Conservation (phyloP, 2,113 vertebrate species). For the Ammodytes marinus region DNA sequence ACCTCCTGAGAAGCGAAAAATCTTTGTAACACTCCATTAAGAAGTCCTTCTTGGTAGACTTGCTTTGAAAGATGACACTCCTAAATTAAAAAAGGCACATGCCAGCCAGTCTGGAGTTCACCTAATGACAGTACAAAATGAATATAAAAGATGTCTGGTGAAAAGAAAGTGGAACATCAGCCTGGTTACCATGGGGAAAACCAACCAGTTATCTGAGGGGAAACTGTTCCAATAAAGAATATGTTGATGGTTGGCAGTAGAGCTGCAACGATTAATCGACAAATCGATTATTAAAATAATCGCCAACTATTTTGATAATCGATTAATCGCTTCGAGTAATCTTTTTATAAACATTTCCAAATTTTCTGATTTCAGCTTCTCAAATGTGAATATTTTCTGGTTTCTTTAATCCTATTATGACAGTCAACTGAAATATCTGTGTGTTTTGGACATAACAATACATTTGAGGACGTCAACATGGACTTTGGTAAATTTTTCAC, state of each 20-base stretch:
- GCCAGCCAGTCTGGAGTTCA: slow-evolving; percentile 34
- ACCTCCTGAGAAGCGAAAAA: slow-evolving; percentile 32
- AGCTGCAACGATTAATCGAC: no score
- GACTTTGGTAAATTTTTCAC: no score
- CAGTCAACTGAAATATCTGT: no score
- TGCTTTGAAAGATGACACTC: slow-evolving; percentile 2
- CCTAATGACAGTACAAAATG: slow-evolving; percentile 32
- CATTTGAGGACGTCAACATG: no score
- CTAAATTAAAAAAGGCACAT: slow-evolving; percentile 29
- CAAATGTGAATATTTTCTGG: no score
- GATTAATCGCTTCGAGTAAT: no score
- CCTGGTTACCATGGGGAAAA: neutral
- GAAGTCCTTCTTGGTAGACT: slow-evolving; percentile 25
- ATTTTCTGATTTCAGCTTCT: no score
- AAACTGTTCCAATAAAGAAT: neutral
- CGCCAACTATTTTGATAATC: no score
- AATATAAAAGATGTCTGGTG: neutral
- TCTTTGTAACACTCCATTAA: slow-evolving; percentile 46
- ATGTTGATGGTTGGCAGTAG: neutral
- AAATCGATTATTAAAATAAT: no score
- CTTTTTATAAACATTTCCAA: no score
- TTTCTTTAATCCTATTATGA: no score
- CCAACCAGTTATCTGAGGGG: neutral
- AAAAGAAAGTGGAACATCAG: neutral
- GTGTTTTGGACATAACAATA: no score